phyloP scores from a whole-genome alignment of 1,140 invertebrate species.

The Ceratina japonica region DNA sequence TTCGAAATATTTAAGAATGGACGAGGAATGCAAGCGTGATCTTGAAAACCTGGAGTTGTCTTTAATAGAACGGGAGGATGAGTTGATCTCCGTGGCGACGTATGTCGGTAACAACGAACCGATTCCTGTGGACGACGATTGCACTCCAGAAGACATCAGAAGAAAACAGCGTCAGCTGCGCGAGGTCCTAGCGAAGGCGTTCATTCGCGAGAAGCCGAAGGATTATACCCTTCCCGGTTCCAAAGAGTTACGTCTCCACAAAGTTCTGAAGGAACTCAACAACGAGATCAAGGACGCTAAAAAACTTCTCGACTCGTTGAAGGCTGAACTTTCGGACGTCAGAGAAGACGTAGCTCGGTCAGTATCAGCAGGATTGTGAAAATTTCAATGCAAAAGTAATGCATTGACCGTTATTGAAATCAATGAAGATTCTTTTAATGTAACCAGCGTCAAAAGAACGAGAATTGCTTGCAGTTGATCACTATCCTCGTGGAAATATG shows the following conservation, averaged over 20 bases:
- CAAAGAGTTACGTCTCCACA: conserved; percentile 55
- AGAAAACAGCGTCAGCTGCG: conserved; percentile 55
- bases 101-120: conserved; percentile 56
- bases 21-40: conserved; percentile 68
- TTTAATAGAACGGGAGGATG: conserved; percentile 38
- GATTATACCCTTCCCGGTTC: conserved; percentile 65
- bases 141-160: conserved; percentile 52
- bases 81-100: conserved; percentile 62
- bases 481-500: too few species aligned
- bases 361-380: too few species aligned
- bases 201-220: conserved; percentile 54
- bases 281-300: conserved; percentile 44
- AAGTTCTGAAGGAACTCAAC: conserved; percentile 56
- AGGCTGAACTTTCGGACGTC: conserved; percentile 42
- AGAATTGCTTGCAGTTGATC: too few species aligned
- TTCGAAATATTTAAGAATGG: not conserved
- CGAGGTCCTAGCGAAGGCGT: conserved; percentile 49
- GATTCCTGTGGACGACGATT: conserved; percentile 2
- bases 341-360: conserved; percentile 62
- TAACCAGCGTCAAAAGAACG: too few species aligned
- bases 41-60: conserved; percentile 60
- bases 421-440: too few species aligned
- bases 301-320: conserved; percentile 30
- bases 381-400: too few species aligned
- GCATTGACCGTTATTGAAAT: too few species aligned